Base-by-base conservation (phyloP, 1,140 invertebrate species). In the Sinonovacula constricta region DNA sequence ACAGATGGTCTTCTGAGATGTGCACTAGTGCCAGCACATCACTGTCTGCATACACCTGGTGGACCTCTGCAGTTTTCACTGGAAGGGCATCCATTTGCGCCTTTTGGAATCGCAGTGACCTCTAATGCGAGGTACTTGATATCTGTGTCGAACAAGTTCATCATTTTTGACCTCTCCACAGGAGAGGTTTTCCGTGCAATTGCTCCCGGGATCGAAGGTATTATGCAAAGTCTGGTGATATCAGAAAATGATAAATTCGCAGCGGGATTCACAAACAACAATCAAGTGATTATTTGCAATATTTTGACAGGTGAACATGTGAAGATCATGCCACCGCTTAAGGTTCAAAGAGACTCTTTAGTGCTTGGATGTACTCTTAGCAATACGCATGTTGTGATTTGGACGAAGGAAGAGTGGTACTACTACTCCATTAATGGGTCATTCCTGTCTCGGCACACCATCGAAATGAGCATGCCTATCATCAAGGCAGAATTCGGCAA, bases 51-150 rank as follows among this genome's bases (percentile, higher is more conserved):
- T 87, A 99, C 98, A 0, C 98, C 98, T 22, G 98, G 98, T 62
- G 98, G 98, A 36, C 98, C 98, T 0, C 92, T 99, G 0, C 99
- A 99, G 94, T 99, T 98, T 88, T 99, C 97, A 0, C 90, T 99
- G 49, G 98, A 99, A 92, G 97, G 97, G 1, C 98, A 99, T 92
- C 97, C 97, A 86, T 99, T 99, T 91, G 98, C 98, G 0, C 97
- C 99, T 0, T 99, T 99, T 91, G 97, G 96, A 14, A 97, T 99
- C 83, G 95, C 94, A 56, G 90, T 99, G 12, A 98, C 97, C 0
- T 95, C 96, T 0, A 97, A 99, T 92, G 95, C 95, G 71, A 95
- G 97, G 57, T 97, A 98, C 90, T 95, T 99, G 54, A 95, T 99
- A 0, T 98, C 97, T 5, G 97, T 98, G 85, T 99, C 98, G 1